phyloP scores from a whole-genome alignment of 2,888 invertebrate species.

The Drosophila mimica region DNA sequence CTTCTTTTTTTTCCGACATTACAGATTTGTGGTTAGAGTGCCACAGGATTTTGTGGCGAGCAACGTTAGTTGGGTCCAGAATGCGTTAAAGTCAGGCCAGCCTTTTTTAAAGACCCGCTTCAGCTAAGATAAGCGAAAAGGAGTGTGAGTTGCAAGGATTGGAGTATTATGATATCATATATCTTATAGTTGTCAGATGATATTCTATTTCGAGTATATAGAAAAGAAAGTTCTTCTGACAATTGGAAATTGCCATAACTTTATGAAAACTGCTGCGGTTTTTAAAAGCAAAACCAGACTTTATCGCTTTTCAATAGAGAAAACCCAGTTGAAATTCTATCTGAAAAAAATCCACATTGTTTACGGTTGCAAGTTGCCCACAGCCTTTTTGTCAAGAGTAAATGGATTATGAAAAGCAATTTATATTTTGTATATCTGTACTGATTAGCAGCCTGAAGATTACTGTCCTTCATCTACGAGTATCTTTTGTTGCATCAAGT shows the following conservation, averaged over 20 bases:
- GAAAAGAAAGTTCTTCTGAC: background rate
- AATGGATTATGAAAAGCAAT: background rate
- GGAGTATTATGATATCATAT: background rate
- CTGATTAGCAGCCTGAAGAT: background rate
- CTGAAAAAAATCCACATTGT: background rate
- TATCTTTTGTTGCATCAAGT: background rate
- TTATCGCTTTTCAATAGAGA: background rate
- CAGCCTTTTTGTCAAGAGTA: background rate
- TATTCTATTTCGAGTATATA: background rate
- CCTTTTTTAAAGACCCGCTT: background rate
- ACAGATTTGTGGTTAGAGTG: conserved; percentile 6
- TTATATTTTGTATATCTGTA: background rate
- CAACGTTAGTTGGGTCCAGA: background rate
- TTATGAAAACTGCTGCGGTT: too few species aligned
- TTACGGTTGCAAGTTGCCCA: background rate
- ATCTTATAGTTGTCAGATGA: background rate
- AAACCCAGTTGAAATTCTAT: background rate
- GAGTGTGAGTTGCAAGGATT: background rate
- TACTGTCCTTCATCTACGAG: background rate
- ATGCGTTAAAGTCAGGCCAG: background rate
- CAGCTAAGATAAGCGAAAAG: background rate
- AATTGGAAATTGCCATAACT: background rate
- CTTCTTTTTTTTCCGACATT: background rate
- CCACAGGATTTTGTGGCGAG: background rate
- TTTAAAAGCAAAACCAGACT: background rate